Conservation (phyloP, 2,113 vertebrate species). For the Nothobranchius furzeri region DNA sequence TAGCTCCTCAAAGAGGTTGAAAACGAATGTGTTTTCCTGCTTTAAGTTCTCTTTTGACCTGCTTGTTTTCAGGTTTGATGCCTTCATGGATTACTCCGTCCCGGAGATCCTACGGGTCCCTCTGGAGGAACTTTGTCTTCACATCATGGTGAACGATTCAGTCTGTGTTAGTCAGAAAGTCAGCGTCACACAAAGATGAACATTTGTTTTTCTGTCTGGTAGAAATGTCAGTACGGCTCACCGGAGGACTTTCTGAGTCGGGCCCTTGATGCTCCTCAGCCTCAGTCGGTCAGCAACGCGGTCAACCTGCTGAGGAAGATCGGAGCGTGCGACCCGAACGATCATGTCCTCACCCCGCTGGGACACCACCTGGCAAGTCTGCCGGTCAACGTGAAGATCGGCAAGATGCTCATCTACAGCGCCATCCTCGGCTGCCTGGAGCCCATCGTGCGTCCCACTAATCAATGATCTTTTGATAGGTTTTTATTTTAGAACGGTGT, state of each 20-base stretch:
- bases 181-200: not conserved
- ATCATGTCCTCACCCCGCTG: conserved; percentile 87
- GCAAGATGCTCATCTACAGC: conserved; percentile 98
- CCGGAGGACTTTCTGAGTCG: conserved; percentile 92
- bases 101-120: conserved; percentile 96
- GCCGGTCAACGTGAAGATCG: conserved; percentile 97
- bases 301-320: conserved; percentile 91
- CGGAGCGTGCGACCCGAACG: conserved; percentile 86
- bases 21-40: not conserved
- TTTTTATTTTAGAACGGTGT: no score
- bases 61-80: conserved; percentile 82
- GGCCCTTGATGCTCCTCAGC: conserved; percentile 91
- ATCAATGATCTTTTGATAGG: not conserved
- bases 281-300: conserved; percentile 93
- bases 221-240: conserved; percentile 95
- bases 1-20: not conserved
- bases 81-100: conserved; percentile 93
- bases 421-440: conserved; percentile 96
- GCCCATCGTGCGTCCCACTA: conserved; percentile 84
- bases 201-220: not conserved
- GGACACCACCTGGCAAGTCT: conserved; percentile 94
- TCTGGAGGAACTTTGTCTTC: conserved; percentile 95
- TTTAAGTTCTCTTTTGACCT: not conserved
- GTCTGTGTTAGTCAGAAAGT: not conserved
- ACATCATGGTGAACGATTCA: conserved; percentile 88